Percentiles rank a stretch among this genome's conserved stretches.
Conservation (phyloP, 1,140 invertebrate species). For the Rhopalosiphum padi region DNA sequence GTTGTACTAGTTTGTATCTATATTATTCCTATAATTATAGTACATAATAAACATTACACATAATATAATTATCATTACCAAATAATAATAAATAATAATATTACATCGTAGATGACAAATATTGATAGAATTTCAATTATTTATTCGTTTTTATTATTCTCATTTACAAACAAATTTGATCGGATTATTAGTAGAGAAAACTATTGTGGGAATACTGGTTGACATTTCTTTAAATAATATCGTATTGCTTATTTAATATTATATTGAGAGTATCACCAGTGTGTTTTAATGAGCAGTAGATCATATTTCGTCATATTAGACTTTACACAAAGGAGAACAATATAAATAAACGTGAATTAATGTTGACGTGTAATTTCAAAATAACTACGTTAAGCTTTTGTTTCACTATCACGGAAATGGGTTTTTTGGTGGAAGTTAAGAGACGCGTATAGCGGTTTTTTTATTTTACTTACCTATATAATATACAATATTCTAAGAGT, state of each 20-base stretch:
- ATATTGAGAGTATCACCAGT: conserved; percentile 32
- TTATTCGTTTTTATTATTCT: neutral
- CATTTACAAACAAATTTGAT: neutral
- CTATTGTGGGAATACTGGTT: neutral
- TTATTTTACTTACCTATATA: neutral
- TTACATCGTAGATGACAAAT: neutral
- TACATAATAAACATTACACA: too few species aligned
- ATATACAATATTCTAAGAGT: neutral
- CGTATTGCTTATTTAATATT: neutral
- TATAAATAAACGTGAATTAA: conserved; percentile 40
- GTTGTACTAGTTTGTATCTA: neutral
- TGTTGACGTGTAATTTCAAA: conserved; percentile 39
- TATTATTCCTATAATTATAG: neutral
- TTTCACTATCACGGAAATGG: conserved; percentile 9
- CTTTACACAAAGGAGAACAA: neutral
- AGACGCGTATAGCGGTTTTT: neutral
- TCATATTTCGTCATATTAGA: conserved; percentile 21
- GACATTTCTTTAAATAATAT: neutral
- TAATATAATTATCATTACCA: neutral
- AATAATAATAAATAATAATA: neutral
- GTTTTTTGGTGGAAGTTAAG: neutral
- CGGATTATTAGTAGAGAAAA: neutral
- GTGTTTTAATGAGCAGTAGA: conserved; percentile 11
- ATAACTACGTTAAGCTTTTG: conserved; percentile 32
- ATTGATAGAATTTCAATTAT: neutral